Conservation (phyloP, 2,888 invertebrate genomes). For the Tiliacea aurago region DNA sequence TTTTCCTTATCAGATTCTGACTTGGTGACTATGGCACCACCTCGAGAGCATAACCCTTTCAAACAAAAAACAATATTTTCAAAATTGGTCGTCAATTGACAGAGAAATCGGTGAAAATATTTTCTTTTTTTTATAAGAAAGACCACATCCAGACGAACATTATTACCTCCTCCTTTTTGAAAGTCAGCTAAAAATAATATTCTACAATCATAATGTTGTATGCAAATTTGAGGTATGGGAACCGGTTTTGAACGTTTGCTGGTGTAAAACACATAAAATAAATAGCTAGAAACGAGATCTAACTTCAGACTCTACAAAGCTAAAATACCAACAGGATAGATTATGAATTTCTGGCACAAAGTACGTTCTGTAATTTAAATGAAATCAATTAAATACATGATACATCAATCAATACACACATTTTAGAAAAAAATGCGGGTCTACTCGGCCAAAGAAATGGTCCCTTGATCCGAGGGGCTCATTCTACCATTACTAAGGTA, state of each 20-base stretch:
- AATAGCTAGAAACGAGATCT: slow-evolving; percentile 10
- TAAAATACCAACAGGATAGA: background rate
- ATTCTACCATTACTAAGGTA: background rate
- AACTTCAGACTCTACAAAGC: background rate
- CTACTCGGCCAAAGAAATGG: background rate
- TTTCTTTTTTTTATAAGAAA: no score
- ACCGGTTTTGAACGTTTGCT: slow-evolving; percentile 18
- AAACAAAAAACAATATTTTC: no score
- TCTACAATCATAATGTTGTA: slow-evolving; percentile 1
- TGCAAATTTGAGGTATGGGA: slow-evolving; percentile 1
- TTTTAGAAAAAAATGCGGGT: background rate
- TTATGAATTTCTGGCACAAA: background rate
- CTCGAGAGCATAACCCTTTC: no score
- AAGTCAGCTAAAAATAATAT: background rate
- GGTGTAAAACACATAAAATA: slow-evolving; percentile 2
- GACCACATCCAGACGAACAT: no score
- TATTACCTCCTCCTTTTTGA: no score
- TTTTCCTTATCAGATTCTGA: no score
- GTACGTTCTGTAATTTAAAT: background rate
- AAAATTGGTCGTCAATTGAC: no score
- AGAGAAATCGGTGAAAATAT: no score
- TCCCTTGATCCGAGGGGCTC: background rate
- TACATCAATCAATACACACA: background rate
- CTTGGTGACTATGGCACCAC: no score
- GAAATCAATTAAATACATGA: background rate